Evolutionary conservation across 2,113 vertebrate genomes (phyloP), one percentile per base, ranked within the genome.

Genomic region (Percopsis transmontana): DNA sequence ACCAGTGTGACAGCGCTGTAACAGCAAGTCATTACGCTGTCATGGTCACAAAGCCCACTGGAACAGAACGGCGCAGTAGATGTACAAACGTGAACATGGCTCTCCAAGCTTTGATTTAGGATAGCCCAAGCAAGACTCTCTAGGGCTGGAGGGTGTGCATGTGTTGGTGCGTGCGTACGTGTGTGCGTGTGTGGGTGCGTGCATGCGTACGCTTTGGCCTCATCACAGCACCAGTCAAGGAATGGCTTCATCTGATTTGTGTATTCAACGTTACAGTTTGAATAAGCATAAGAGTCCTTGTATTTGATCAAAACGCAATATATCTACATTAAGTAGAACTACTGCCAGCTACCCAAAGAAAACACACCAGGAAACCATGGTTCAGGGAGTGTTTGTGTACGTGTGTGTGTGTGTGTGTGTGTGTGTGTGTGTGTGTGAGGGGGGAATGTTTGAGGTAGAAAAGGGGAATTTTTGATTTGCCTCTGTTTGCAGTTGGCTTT

Each of bases 11-110:
- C 89, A 74, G 86, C 86, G 38, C 58, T 76, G 81, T 90, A 90
- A 88, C 87, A 86, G 83, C 84, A 82, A 85, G 89, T 80, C 84
- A 89, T 89, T 90, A 90, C 88, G 87, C 74, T 89, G 86, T 89
- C 88, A 88, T 89, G 85, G 86, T 89, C 89, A 89, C 81, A 86
- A 84, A 89, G 87, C 86, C 86, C 73, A 65, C 62, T 81, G 83
- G 73, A 87, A 80, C 75, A 79, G 87, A 89, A 77, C 82, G n/a
- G n/a, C n/a, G n/a, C n/a, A 74, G 82, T 82, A 83, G 80, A 74
- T 83, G 83, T 80, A 66, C 72, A 85, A 87, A 85, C 86, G 86
- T 89, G 86, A 85, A 87, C 74, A 33, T 80, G 84, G 71, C 76
- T 77, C 79, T 83, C 68, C 62, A 63, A 73, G 77, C 77, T 61